A percentile compares a stretch with the other conserved stretches of the same genome.
Conservation (phyloP, 2,888 invertebrate species). For the Zygothrica quintamaculata region DNA sequence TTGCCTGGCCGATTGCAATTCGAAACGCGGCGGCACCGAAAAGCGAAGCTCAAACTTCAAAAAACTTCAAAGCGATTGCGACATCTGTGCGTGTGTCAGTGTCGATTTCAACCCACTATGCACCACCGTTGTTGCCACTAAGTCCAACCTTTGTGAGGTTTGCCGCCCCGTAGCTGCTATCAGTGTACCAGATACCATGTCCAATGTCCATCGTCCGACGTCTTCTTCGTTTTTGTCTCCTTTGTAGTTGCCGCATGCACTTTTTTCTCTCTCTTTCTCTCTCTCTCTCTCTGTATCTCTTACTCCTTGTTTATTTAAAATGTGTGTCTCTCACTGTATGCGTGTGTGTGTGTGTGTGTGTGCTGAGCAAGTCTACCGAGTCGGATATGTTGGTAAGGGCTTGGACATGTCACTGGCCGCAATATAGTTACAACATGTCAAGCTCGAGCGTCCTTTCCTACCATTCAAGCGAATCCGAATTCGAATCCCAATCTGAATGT, state of each 20-base stretch:
- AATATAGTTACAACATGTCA: constrained; percentile 61
- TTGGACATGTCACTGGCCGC: constrained; percentile 53
- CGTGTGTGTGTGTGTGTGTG: constrained; percentile 1
- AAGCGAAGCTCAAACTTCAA: constrained; percentile 57
- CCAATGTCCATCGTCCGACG: constrained; percentile 49
- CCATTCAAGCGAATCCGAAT: neutral
- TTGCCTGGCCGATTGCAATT: constrained; percentile 73
- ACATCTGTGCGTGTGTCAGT: constrained; percentile 61
- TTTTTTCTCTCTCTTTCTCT: constrained; percentile 31
- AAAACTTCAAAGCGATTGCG: constrained; percentile 51
- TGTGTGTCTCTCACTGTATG: neutral
- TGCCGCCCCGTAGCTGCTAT: constrained; percentile 72
- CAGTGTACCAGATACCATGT: constrained; percentile 71
- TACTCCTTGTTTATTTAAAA: neutral
- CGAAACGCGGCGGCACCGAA: constrained; percentile 67
- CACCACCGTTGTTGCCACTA: constrained; percentile 26
- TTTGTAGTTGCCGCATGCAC: constrained; percentile 72
- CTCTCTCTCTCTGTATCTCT: no score
- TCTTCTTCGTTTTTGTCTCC: constrained; percentile 38
- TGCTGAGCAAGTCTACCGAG: constrained; percentile 50
- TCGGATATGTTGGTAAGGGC: constrained; percentile 51
- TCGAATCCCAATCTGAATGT: no score
- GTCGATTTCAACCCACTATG: constrained; percentile 64
- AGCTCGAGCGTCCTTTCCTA: constrained; percentile 39
- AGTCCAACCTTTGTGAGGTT: constrained; percentile 56